Base-by-base conservation (phyloP, 2,888 invertebrate species). In the Pherbina coryleti region DNA sequence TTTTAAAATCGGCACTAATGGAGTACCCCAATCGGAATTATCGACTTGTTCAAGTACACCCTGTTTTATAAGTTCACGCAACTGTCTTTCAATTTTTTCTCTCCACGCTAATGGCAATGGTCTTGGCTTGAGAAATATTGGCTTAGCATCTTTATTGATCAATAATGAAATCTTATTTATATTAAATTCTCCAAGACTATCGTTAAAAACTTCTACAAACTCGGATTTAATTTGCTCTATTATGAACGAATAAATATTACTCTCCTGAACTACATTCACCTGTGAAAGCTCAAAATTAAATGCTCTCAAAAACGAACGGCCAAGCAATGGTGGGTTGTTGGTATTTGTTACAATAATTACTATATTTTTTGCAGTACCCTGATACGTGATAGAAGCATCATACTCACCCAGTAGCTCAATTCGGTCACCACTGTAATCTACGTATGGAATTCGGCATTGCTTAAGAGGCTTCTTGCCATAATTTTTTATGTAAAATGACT, bases 11-110 rank as follows among this genome's bases (percentile, higher is more conserved):
- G 67, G 67, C 8, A 67, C 67, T 25, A 67, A 19, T 22, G 37
- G 67, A 19, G 67, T 67, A 17, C n/a, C 67, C 70, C 77, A 70
- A 34, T 72, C 64, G 5, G 77, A 75, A 66, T 76, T 49, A 22
- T 55, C 44, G 2, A 78, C 75, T 49, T 19, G 74, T 3, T 64
- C 60, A 5, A 75, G 7, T 3, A 67, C 44, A n/a, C 7, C 66
- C 34, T 73, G 31, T 28, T 73, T 64, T 1, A 66, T 60, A 19
- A 34, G 37, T 28, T 51, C 5, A 3, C 37, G 3, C 3, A 37
- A 7, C 8, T 37, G 37, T 37, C 7, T 57, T 70, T 62, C 22
- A 28, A 22, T 44, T 67, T n/a, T 37, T 1, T 67, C 67, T 67
- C n/a, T 67, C 67, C 67, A 67, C n/a, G 67, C 67, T 22, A 67